A percentile compares a stretch with the other conserved stretches of the same genome.
Evolutionary conservation across 1,140 invertebrate species (phyloP).

Genomic region (Conus betulinus): DNA sequence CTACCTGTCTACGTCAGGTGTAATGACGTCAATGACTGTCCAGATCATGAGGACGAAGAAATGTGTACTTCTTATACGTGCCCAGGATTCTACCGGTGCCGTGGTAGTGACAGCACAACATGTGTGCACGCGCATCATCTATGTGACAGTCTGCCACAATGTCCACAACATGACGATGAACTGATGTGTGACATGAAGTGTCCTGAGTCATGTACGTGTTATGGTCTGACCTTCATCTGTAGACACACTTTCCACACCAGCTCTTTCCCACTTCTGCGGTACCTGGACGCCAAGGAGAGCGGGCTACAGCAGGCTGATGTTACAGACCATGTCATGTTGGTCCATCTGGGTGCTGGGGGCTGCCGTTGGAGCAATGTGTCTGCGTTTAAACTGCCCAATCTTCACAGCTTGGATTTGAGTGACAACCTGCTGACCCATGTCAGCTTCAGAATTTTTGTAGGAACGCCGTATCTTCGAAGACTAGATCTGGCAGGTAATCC

Average conservation of each 20-base stretch:
- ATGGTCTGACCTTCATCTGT: slow-evolving; percentile 24
- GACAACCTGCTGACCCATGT: slow-evolving; percentile 1
- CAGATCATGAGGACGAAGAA: slow-evolving; percentile 9
- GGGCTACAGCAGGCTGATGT: background rate
- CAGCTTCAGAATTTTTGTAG: background rate
- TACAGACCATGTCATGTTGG: background rate
- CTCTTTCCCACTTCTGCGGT: background rate
- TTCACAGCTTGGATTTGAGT: slow-evolving; percentile 25
- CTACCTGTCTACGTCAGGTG: slow-evolving; percentile 17
- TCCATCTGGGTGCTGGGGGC: background rate
- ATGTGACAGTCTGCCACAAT: slow-evolving; percentile 14
- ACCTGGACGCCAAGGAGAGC: background rate
- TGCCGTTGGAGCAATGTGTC: background rate
- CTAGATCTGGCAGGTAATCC: background rate
- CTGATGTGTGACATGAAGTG: slow-evolving; percentile 34
- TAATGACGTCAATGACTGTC: slow-evolving; percentile 20
- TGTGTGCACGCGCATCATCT: slow-evolving; percentile 8
- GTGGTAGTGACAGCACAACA: background rate
- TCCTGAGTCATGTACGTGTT: slow-evolving; percentile 25
- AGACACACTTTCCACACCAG: background rate
- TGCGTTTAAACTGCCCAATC: background rate
- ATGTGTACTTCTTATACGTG: background rate
- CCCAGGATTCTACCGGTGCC: slow-evolving; percentile 18
- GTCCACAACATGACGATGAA: slow-evolving; percentile 39
- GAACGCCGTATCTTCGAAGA: background rate